These are phyloP conservation scores for Chrysopilus asiliformis DNA, from an alignment of 2,888 invertebrate species.

Conservation along the genomic window DNA sequence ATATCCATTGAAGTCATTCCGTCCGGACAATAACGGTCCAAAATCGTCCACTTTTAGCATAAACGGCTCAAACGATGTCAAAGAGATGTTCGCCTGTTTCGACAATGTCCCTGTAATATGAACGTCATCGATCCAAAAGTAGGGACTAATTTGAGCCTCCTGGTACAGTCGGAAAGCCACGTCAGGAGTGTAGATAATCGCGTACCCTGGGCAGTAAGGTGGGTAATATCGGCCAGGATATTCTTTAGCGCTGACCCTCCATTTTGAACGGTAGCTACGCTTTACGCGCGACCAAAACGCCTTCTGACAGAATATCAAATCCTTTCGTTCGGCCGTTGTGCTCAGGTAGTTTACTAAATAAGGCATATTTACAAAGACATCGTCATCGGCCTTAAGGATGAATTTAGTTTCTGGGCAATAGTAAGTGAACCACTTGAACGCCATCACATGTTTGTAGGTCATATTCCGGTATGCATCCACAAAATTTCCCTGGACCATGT, in stretches of 20 bases:
- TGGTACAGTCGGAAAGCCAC: constrained; percentile 43
- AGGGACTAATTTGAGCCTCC: constrained; percentile 46
- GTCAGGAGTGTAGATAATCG: constrained; percentile 52
- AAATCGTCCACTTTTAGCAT: constrained; percentile 21
- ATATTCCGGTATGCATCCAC: constrained; percentile 65
- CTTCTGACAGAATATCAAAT: constrained; percentile 51
- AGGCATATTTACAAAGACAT: constrained; percentile 58
- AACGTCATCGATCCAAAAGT: constrained; percentile 77
- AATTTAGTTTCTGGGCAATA: constrained; percentile 55
- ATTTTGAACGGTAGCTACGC: constrained; percentile 56
- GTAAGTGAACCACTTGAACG: constrained; percentile 60
- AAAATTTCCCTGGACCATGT: constrained; percentile 66
- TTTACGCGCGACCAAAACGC: constrained; percentile 39
- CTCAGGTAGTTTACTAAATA: constrained; percentile 42
- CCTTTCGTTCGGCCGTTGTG: constrained; percentile 25
- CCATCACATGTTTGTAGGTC: constrained; percentile 75
- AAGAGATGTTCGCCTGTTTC: constrained; percentile 38
- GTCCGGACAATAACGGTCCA: constrained; percentile 12
- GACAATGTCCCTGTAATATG: constrained; percentile 58
- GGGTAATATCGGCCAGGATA: constrained; percentile 53
- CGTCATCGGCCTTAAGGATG: constrained; percentile 64
- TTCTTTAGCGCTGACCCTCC: constrained; percentile 58
- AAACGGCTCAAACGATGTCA: constrained; percentile 29
- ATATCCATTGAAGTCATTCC: constrained; percentile 21
- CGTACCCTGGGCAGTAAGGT: constrained; percentile 61